Percentiles rank a stretch among this genome's conserved stretches.
Conservation (phyloP, 2,113 vertebrate species). For the Gila orcuttii region DNA sequence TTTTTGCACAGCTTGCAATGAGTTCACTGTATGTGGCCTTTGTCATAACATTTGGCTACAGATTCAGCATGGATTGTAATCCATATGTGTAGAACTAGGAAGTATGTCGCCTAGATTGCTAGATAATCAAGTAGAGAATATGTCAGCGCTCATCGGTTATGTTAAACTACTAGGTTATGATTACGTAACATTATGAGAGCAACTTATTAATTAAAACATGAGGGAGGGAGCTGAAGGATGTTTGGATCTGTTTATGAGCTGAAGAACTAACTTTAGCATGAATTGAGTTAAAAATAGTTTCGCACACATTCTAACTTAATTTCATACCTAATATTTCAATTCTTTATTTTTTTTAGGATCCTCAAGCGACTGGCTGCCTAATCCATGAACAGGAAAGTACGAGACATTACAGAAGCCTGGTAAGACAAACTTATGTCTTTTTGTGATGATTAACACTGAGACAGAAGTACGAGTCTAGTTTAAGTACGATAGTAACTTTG, state of each 20-base stretch:
- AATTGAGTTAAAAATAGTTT: neutral
- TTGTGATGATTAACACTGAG: neutral
- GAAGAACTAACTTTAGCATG: neutral
- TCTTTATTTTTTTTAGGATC: slow-evolving; percentile 54
- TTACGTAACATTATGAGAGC: neutral
- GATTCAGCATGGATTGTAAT: neutral
- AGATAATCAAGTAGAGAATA: neutral
- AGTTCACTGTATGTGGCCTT: neutral
- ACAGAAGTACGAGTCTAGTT: neutral
- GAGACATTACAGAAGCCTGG: slow-evolving; percentile 49
- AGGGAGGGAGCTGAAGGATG: neutral
- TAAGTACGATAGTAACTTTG: slow-evolving; percentile 20
- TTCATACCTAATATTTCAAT: neutral
- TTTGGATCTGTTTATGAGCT: neutral
- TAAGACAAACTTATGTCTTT: slow-evolving; percentile 29
- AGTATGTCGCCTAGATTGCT: neutral
- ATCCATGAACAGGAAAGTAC: slow-evolving; percentile 64
- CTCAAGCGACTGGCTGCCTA: slow-evolving; percentile 54
- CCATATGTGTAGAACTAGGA: neutral
- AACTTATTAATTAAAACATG: slow-evolving; percentile 1
- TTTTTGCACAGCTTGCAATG: neutral
- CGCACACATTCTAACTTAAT: neutral
- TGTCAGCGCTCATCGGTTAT: neutral
- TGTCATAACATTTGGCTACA: neutral
- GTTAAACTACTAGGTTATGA: neutral